Base-by-base conservation (phyloP, 2,888 invertebrate species). In the Cheilosia soror region DNA sequence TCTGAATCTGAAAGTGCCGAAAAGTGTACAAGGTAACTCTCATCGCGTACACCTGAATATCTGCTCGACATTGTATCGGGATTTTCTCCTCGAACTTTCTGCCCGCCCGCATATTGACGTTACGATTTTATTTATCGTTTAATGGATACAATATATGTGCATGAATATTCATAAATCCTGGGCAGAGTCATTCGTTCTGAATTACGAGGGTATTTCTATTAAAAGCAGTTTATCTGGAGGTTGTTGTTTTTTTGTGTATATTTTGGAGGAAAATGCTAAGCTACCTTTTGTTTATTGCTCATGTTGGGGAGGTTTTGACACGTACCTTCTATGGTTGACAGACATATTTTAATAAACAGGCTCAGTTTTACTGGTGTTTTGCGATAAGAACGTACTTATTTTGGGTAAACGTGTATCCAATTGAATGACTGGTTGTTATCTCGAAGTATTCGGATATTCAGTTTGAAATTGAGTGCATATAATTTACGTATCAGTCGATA, bases 111-210 rank as follows among this genome's bases (percentile, higher is more conserved):
- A 15, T 9, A 47, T 31, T 15, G 27, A 29, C 25, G n/a, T 15
- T 15, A 37, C 37, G 37, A 37, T 37, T 47, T 47, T 47, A 47
- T 47, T 47, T 47, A 47, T 47, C 47, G 7, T 7, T 47, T 47
- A 47, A 7, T 47, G 37, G 37, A 27, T 47, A 7, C 40, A 42
- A 27, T 15, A 27, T 15, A 42, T 57, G 13, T 40, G 20, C 42
- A 68, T 76, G 60, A 76, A 76, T 76, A 76, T 76, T 76, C 76
- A 76, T 68, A 60, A 68, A 68, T 68, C 49, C 15, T 27, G 6
- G n/a, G 40, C 6, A 27, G 40, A 37, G 68, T 53, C 66, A 15
- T 68, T 68, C 51, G 58, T 40, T 60, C 58, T 68, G 68, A 76
- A 76, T 68, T 68, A 76, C 76, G 60, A 55, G 44, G 40, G 29